These are phyloP conservation scores for Cephus rjabovi DNA, from an alignment of 2,888 invertebrate genomes.

Conservation along the genomic window DNA sequence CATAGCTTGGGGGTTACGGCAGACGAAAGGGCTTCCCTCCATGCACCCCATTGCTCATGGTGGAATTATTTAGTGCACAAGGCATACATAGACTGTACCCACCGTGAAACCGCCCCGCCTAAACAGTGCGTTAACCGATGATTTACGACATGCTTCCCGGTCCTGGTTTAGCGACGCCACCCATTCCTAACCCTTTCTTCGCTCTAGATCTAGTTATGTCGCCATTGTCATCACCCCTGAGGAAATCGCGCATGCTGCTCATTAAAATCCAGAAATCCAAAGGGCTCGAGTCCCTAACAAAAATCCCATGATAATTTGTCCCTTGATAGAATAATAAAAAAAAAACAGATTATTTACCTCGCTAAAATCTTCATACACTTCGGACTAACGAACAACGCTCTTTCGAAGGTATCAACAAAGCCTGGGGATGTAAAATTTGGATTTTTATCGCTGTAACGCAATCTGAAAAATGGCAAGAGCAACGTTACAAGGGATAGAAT, in stretches of 20 bases:
- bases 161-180: not conserved
- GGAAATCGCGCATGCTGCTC: conserved; percentile 48
- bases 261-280: conserved; percentile 35
- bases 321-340: not conserved
- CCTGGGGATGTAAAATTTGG: not conserved
- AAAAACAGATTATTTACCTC: not conserved
- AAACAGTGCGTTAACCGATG: conserved; percentile 66
- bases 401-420: not conserved
- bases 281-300: not conserved
- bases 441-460: not conserved
- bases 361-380: not conserved
- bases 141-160: conserved; percentile 55
- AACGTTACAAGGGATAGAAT: not conserved
- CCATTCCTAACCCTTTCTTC: conserved; percentile 30
- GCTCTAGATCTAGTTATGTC: conserved; percentile 56
- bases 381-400: too few species aligned
- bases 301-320: not conserved
- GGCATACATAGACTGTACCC: conserved; percentile 59
- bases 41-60: conserved; percentile 53
- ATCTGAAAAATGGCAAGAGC: not conserved
- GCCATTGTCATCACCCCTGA: conserved; percentile 47
- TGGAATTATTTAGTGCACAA: conserved; percentile 63
- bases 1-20: not conserved
- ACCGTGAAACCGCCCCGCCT: conserved; percentile 67
- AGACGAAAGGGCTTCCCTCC: conserved; percentile 18